Base-by-base conservation (phyloP, 2,113 vertebrate genomes). In the Eudyptes chrysolophus region DNA sequence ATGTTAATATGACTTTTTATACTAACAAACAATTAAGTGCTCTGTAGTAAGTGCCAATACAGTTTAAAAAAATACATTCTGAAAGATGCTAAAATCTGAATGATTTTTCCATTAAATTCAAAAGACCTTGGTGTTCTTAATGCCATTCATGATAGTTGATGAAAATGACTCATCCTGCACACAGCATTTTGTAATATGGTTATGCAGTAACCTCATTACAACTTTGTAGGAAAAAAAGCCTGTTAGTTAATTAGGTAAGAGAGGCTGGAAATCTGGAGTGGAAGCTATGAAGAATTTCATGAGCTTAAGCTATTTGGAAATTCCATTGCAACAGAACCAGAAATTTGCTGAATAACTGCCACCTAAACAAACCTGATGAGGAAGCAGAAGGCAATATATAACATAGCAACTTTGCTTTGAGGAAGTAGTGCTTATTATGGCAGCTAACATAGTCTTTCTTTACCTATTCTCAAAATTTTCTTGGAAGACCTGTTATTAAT, bases 121-220 rank as follows among this genome's bases (percentile, higher is more conserved):
- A 72, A 96, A 77, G 88, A 66, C 8, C 4, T 69, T 69, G 24
- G 13, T 88, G 40, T 54, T 92, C 34, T 68, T 85, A 52, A 68
- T 24, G 10, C 15, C 36, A 84, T 65, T 94, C 85, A 58, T 22
- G 26, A 75, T 81, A 90, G 62, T 80, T 97, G 49, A 92, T 85
- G 70, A 92, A 78, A 94, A 89, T 77, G 18, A 93, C 85, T 95
- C 91, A 96, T 95, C 51, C 69, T 81, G n/a, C 34, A 94, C n/a
- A 80, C 74, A 89, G 54, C 51, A 89, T 78, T 97, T 49, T 60
- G 68, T 86, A 95, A 95, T 92, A 46, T 25, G 36, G 10, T 90
- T 94, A 82, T 60, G 38, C 36, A 87, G 42, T 66, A 95, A 92
- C 36, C n/a, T 97, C 89, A 65, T 88, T 84, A 69, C 32, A 78